A percentile compares a stretch with the other conserved stretches of the same genome.
Evolutionary conservation across 1,140 invertebrate species (phyloP).

Genomic region (Eciton burchellii): DNA sequence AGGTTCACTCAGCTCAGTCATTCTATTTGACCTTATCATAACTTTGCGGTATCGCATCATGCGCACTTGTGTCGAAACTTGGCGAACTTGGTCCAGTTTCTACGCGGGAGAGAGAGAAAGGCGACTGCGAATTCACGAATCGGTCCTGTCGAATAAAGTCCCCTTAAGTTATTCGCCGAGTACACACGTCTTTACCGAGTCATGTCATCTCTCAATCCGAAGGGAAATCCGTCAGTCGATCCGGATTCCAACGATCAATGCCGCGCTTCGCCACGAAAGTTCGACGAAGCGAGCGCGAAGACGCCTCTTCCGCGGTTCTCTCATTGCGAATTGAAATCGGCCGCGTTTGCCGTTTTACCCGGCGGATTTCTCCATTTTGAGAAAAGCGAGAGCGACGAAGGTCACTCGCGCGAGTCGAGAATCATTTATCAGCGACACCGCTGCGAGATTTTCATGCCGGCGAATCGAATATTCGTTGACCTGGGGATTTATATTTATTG

Average conservation of each 20-base stretch:
- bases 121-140: constrained; percentile 23
- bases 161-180: constrained; percentile 40
- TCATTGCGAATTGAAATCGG: constrained; percentile 27
- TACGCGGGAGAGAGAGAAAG: neutral
- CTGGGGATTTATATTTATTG: constrained; percentile 18
- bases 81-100: constrained; percentile 46
- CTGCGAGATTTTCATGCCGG: constrained; percentile 35
- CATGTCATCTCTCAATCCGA: constrained; percentile 12
- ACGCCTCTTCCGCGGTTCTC: neutral
- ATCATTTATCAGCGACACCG: constrained; percentile 19
- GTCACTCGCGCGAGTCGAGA: neutral
- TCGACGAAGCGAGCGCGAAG: neutral
- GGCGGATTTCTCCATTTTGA: neutral
- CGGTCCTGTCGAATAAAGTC: constrained; percentile 14
- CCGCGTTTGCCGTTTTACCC: neutral
- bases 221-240: constrained; percentile 57
- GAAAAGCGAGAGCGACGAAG: too few relatives aligned
- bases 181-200: neutral
- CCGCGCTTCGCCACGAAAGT: neutral
- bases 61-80: constrained; percentile 37
- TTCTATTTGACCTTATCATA: constrained; percentile 4
- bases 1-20: constrained; percentile 8
- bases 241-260: constrained; percentile 57
- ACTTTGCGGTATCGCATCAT: constrained; percentile 43
- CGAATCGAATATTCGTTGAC: constrained; percentile 35